Evolutionary conservation across 2,797 vertebrate genomes (phyloP).

Genomic region (Ciconia nigra): DNA sequence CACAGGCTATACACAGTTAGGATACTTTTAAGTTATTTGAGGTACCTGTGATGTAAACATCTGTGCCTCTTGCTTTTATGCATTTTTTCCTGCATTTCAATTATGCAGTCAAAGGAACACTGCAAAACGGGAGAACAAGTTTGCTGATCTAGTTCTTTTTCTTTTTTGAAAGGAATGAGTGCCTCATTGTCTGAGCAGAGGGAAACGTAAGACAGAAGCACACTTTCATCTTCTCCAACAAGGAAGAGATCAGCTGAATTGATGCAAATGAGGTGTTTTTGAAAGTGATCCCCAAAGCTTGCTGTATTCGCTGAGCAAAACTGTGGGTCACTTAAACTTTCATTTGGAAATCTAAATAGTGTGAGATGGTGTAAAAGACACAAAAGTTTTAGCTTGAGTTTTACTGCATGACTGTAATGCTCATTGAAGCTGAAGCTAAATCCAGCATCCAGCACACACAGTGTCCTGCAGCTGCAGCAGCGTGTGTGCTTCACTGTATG

Average conservation of each 20-base stretch:
- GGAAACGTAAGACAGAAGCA: background rate
- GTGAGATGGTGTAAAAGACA: background rate
- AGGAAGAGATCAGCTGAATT: background rate
- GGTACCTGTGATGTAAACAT: conserved; percentile 66
- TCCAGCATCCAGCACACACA: background rate
- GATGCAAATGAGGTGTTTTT: conserved; percentile 48
- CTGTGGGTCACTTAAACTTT: background rate
- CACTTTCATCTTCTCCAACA: conserved; percentile 48
- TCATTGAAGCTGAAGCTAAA: background rate
- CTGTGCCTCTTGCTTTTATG: conserved; percentile 46
- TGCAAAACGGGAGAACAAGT: background rate
- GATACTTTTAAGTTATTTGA: conserved; percentile 64
- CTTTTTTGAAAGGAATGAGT: conserved; percentile 8
- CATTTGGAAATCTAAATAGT: background rate
- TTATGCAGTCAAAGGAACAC: conserved; percentile 52
- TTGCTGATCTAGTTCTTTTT: conserved; percentile 29
- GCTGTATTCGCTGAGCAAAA: background rate
- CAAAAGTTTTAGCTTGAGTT: background rate
- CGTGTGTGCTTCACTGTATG: background rate
- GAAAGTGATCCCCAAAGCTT: conserved; percentile 2
- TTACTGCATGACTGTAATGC: background rate
- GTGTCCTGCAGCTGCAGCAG: background rate
- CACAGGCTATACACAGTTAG: conserved; percentile 41
- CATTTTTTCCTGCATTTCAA: conserved; percentile 34
- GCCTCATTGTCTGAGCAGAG: conserved; percentile 27